Evolutionary conservation across 2,888 invertebrate genomes (phyloP).

Genomic region (Pinctada fucata): DNA sequence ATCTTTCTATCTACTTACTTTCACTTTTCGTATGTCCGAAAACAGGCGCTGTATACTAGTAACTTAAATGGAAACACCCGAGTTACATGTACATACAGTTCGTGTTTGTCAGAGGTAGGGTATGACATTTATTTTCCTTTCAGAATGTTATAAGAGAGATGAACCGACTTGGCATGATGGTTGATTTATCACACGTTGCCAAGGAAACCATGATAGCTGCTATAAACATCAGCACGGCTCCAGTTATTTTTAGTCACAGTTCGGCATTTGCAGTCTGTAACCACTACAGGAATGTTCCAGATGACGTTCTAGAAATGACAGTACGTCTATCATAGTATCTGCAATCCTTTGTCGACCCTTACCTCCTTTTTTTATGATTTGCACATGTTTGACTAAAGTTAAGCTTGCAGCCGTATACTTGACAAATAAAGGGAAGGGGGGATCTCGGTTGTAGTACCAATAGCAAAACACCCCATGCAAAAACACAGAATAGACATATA

Average conservation of each 20-base stretch:
- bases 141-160: conserved; percentile 88
- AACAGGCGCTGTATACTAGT: too few relatives aligned
- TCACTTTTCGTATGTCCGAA: too few relatives aligned
- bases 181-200: conserved; percentile 85
- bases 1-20: too few relatives aligned
- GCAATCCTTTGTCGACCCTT: background rate
- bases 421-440: background rate
- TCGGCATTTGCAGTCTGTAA: conserved; percentile 92
- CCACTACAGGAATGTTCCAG: conserved; percentile 92
- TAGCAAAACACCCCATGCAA: too few relatives aligned
- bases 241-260: conserved; percentile 95
- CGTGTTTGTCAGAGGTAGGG: too few relatives aligned
- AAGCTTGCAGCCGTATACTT: background rate
- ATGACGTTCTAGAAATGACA: conserved; percentile 83
- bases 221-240: conserved; percentile 88
- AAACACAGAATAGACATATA: too few relatives aligned
- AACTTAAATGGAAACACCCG: too few relatives aligned
- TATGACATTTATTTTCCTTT: conserved; percentile 19
- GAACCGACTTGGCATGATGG: conserved; percentile 92
- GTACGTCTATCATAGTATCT: conserved; percentile 47
- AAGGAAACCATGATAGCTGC: conserved; percentile 88
- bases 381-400: background rate
- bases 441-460: too few relatives aligned
- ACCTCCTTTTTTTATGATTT: background rate
- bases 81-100: too few relatives aligned